Percentiles rank a stretch among this genome's conserved stretches.
Evolutionary conservation across 2,113 vertebrate species (phyloP).

Genomic region (Macquaria australasica): DNA sequence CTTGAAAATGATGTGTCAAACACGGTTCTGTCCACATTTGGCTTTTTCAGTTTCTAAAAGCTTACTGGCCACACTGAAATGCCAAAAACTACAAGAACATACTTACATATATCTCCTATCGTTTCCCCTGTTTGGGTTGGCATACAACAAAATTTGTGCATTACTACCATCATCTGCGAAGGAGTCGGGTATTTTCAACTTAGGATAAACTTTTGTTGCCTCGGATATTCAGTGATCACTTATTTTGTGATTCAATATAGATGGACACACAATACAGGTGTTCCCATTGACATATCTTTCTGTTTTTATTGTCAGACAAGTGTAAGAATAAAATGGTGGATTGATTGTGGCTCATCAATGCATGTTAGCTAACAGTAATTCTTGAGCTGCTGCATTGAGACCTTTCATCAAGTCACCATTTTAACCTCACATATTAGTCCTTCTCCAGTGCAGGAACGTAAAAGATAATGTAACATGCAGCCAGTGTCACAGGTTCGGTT

Average conservation of each 20-base stretch:
- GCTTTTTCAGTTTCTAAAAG: neutral
- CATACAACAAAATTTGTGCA: too few relatives aligned
- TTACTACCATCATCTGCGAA: neutral
- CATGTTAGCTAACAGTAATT: neutral
- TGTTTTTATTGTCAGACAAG: neutral
- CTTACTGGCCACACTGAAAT: neutral
- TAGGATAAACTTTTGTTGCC: neutral
- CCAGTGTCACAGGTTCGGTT: too few relatives aligned
- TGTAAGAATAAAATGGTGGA: neutral
- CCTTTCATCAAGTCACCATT: neutral
- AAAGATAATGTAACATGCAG: too few relatives aligned
- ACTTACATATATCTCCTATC: neutral
- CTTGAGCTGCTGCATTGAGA: too few relatives aligned
- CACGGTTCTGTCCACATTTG: neutral
- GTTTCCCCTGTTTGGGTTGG: neutral
- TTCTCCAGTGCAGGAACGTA: too few relatives aligned
- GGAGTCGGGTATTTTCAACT: too few relatives aligned
- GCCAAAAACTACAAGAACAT: neutral
- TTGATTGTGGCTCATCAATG: neutral
- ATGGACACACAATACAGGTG: too few relatives aligned
- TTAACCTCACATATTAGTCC: too few relatives aligned
- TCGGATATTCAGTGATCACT: neutral
- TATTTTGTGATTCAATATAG: neutral
- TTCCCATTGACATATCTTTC: too few relatives aligned
- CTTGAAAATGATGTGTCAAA: neutral